Percentiles rank a stretch among this genome's conserved stretches.
Conservation (phyloP, 2,797 vertebrate genomes). For the Tokudaia tokunoshimensis region DNA sequence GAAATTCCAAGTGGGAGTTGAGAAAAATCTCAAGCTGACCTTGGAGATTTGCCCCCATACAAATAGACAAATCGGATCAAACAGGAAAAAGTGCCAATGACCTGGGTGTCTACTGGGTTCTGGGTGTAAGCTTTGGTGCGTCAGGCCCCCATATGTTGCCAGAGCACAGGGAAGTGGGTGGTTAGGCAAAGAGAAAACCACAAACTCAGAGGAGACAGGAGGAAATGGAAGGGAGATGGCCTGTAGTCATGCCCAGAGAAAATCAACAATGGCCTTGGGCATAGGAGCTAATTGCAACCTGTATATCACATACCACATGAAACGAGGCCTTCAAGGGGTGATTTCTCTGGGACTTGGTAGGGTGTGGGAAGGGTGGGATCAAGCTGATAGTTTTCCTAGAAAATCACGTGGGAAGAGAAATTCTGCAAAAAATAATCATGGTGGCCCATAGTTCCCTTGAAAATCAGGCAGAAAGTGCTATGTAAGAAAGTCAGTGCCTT, state of each 20-base stretch:
- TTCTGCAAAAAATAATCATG: background rate
- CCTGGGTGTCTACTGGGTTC: background rate
- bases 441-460: background rate
- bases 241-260: background rate
- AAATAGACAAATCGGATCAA: background rate
- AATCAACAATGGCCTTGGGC: background rate
- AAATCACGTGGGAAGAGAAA: background rate
- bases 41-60: background rate
- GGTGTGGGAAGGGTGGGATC: too few species aligned
- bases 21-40: background rate
- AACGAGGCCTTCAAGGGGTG: background rate
- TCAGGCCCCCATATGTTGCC: background rate
- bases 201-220: background rate
- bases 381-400: background rate
- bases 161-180: background rate
- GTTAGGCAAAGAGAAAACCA: background rate
- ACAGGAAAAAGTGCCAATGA: background rate
- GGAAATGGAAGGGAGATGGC: background rate
- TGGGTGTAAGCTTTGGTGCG: background rate
- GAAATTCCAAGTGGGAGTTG: background rate
- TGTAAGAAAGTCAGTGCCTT: background rate
- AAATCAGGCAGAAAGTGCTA: background rate
- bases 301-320: background rate
- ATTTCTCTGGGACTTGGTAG: background rate
- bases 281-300: background rate